These are phyloP conservation scores for Xestia xanthographa DNA, from an alignment of 2,888 invertebrate species.

Conservation along the genomic window DNA sequence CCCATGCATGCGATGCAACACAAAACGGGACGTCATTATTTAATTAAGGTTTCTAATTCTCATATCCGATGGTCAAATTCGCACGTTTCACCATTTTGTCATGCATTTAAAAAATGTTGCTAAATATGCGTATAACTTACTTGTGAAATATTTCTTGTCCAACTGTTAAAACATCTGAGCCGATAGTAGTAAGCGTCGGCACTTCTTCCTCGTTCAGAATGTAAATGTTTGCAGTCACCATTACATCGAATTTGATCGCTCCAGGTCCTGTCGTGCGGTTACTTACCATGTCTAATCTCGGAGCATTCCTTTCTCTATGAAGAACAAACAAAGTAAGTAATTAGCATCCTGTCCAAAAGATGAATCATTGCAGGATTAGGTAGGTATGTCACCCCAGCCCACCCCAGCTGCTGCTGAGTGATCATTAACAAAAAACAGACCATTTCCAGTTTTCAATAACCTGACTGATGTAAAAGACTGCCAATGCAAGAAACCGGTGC, in stretches of 20 bases:
- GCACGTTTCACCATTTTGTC: too few relatives aligned
- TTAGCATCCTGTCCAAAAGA: background rate
- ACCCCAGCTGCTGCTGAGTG: background rate
- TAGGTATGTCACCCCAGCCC: background rate
- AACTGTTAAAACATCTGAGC: constrained; percentile 91
- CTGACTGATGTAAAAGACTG: background rate
- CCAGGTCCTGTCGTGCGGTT: constrained; percentile 92
- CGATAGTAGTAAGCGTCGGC: constrained; percentile 92
- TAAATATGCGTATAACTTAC: constrained; percentile 71
- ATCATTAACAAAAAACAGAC: background rate
- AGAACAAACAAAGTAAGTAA: background rate
- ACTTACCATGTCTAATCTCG: constrained; percentile 91
- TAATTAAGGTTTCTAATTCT: constrained; percentile 19
- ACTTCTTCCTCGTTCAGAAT: constrained; percentile 93
- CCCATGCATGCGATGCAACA: constrained; percentile 26
- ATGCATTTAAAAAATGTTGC: background rate
- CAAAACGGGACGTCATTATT: constrained; percentile 32
- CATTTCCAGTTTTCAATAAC: background rate
- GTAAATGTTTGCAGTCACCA: constrained; percentile 91
- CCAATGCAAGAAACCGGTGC: background rate
- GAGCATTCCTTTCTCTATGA: constrained; percentile 81
- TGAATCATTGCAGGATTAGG: background rate
- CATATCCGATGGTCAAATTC: constrained; percentile 15
- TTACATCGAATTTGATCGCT: constrained; percentile 87
- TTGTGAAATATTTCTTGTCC: constrained; percentile 90